phyloP scores from a whole-genome alignment of 2,888 invertebrate genomes.

The Rhagophthalmus giganteus region DNA sequence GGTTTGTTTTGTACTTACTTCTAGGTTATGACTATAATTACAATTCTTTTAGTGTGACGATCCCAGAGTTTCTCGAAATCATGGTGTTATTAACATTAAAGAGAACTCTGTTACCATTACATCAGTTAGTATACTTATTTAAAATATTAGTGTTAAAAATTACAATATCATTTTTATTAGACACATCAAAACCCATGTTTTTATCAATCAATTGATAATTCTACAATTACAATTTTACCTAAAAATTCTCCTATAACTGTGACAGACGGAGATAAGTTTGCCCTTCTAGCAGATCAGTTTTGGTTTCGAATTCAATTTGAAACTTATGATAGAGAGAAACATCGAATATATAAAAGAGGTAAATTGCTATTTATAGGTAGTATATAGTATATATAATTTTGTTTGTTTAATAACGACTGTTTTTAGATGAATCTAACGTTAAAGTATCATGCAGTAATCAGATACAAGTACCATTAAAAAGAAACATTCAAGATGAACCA shows the following conservation, averaged over 20 bases:
- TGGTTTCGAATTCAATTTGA: constrained; percentile 57
- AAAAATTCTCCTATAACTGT: constrained; percentile 50
- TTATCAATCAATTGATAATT: constrained; percentile 48
- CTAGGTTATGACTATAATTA: constrained; percentile 4
- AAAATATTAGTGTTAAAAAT: neutral
- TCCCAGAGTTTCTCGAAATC: constrained; percentile 59
- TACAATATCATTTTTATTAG: constrained; percentile 43
- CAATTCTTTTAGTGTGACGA: constrained; percentile 54
- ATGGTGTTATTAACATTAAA: constrained; percentile 56
- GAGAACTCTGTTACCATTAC: constrained; percentile 52
- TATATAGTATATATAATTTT: too few relatives aligned
- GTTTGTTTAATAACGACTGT: too few relatives aligned
- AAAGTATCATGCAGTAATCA: too few relatives aligned
- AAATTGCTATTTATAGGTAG: too few relatives aligned
- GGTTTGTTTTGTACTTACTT: constrained; percentile 33
- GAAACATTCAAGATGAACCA: too few relatives aligned
- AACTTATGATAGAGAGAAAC: neutral
- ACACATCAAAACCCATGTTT: constrained; percentile 62
- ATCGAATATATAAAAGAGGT: too few relatives aligned
- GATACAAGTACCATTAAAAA: too few relatives aligned
- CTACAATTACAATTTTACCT: constrained; percentile 48
- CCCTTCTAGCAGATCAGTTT: constrained; percentile 57
- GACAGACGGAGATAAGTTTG: constrained; percentile 58
- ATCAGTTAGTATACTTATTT: constrained; percentile 52
- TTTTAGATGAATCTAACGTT: too few relatives aligned